Base-by-base conservation (phyloP, 2,113 vertebrate genomes). In the Colossoma macropomum region DNA sequence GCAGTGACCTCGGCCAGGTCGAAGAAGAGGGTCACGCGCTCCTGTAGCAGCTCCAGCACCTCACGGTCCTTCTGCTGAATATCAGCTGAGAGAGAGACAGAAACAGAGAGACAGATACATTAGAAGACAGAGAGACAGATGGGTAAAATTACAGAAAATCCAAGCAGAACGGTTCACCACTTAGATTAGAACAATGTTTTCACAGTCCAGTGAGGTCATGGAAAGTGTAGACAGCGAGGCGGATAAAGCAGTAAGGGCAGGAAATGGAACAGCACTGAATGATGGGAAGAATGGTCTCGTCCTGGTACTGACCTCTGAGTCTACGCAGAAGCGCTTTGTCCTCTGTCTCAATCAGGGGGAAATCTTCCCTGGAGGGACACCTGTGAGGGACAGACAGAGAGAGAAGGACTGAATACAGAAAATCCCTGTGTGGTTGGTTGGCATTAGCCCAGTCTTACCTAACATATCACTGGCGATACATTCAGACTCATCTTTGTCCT, bases 271-370 rank as follows among this genome's bases (percentile, higher is more conserved):
- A 28, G 25, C 63, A 30, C 54, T 23, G 54, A 52, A 52, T 52
- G 50, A 48, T n/a, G 5, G 56, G 8, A 69, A 66, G 41, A 0
- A 34, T 0, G 2, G 25, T 9, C 52, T 21, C 48, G 6, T 30
- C 28, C 66, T 10, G 5, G 73, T 5, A 52, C 54, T 90, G 84
- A 98, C 97, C 96, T 95, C 94, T 93, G 68, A 98, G 93, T 78
- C 96, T 91, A 23, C 97, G 88, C 2, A 96, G 84, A 62, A 96
- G 91, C 19, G 97, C 96, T 74, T 97, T 96, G 3, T 95, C 93
- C 89, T 98, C 97, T 0, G 97, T 98, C 92, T 98, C 97, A 0
- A 98, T 98, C 83, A 98, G 90, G 5, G 97, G 97, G 66, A 98
- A 98, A 75, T 97, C 96, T 3, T 96, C 95, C 86, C 96, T 94